These are phyloP conservation scores for Drosophila niveifrons DNA, from an alignment of 2,888 invertebrate species.

Conservation along the genomic window DNA sequence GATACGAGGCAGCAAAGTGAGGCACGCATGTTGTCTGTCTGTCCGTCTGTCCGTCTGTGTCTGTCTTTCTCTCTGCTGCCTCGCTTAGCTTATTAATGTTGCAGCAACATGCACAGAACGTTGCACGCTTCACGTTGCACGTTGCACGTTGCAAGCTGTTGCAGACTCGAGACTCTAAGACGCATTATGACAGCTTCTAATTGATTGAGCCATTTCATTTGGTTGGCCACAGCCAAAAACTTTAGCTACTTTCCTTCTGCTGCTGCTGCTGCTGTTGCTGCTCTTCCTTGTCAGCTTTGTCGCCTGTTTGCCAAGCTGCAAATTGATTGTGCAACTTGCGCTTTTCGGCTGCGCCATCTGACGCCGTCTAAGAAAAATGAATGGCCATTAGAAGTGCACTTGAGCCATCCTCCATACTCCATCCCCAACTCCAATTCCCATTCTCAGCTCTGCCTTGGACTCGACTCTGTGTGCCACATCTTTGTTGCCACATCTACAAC, in stretches of 20 bases:
- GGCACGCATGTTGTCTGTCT: constrained; percentile 70
- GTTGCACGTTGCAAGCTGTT: neutral
- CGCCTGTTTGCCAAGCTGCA: constrained; percentile 67
- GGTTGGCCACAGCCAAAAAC: constrained; percentile 62
- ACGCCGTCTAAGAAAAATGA: constrained; percentile 73
- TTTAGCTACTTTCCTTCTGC: constrained; percentile 32
- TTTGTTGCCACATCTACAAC: neutral
- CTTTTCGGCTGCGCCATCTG: constrained; percentile 65
- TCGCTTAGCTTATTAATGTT: constrained; percentile 70
- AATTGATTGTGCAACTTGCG: constrained; percentile 67
- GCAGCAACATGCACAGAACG: constrained; percentile 70
- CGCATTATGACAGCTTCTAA: constrained; percentile 71
- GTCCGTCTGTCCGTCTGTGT: no score
- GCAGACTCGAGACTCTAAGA: constrained; percentile 19
- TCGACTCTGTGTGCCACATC: neutral
- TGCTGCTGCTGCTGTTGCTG: neutral
- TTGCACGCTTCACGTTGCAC: constrained; percentile 11
- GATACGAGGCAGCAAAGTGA: constrained; percentile 72
- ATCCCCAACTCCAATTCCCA: neutral
- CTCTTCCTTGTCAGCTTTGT: constrained; percentile 59
- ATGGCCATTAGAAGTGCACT: constrained; percentile 60
- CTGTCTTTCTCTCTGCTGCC: constrained; percentile 7
- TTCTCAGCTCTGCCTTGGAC: neutral
- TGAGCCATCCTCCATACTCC: neutral
- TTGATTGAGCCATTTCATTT: constrained; percentile 77